Evolutionary conservation across 2,888 invertebrate genomes (phyloP), one percentile per base, ranked within the genome.

Genomic region (Bursaphelenchus okinawaensis): DNA sequence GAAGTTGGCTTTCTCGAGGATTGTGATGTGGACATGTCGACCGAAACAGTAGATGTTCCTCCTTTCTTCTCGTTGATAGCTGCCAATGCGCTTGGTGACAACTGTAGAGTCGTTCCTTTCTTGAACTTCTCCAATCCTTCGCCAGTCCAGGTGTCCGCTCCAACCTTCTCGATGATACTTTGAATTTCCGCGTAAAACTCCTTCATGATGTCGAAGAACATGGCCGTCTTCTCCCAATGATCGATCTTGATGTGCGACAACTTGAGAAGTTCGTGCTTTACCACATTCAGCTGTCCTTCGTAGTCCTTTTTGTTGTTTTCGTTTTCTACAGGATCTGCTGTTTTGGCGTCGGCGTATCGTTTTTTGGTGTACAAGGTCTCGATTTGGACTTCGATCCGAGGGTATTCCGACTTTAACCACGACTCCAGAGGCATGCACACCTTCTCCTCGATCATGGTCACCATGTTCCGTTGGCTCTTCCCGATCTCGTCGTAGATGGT

Each of bases 171-270:
- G 8, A 63, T 63, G 63, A 62, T 62, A 8, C n/a, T 24, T 16
- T n/a, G 16, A 7, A 63, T 22, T 12, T 23, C 24, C n/a, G 19
- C 62, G 29, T 62, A 62, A 22, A 63, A 65, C 3, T 20, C 24
- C 24, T 28, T 62, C 23, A 26, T 23, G 63, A 60, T n/a, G 19
- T 23, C 62, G 20, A 62, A 29, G 20, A 62, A 62, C 63, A 63
- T 63, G 63, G 20, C 62, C 62, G 63, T 19, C n/a, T 63, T 22
- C 7, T 22, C 61, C 29, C 62, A 61, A 23, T 62, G 63, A 7
- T 62, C 63, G 22, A 63, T 63, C 64, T 62, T 62, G 29, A 62
- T 62, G 20, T 61, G 20, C 7, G 62, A 63, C 62, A 62, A 24
- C 61, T 62, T 62, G 2, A 63, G 24, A 23, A 62, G 31, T 22